Conservation (phyloP, 2,888 invertebrate genomes). For the Sepioteuthis lessoniana region DNA sequence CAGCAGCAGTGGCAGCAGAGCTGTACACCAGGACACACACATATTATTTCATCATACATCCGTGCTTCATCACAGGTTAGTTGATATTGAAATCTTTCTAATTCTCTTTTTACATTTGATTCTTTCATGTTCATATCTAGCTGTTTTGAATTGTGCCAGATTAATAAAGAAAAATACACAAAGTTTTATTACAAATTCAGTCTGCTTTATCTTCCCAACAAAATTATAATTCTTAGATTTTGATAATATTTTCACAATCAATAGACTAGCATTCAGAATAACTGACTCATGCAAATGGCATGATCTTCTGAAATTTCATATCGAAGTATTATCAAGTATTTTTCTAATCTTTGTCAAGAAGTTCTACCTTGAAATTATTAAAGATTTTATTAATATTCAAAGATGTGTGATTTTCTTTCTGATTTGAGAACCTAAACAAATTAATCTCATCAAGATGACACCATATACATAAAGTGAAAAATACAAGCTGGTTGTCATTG, state of each 20-base stretch:
- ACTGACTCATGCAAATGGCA: too few species aligned
- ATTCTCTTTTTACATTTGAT: not conserved
- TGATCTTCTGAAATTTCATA: not conserved
- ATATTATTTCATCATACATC: not conserved
- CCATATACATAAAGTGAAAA: not conserved
- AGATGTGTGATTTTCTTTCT: not conserved
- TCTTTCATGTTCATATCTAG: not conserved
- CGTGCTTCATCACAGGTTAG: not conserved
- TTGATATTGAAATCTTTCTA: not conserved
- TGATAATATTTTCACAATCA: too few species aligned
- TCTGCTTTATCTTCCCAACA: not conserved
- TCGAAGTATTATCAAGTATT: not conserved
- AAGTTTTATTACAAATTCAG: not conserved
- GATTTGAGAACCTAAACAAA: too few species aligned
- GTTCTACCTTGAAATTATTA: not conserved
- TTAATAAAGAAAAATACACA: not conserved
- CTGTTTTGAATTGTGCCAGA: not conserved
- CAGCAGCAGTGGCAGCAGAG: not conserved
- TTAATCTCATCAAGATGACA: conserved; percentile 8
- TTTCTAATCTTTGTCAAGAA: not conserved
- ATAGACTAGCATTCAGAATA: too few species aligned
- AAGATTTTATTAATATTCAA: not conserved
- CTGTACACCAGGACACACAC: not conserved
- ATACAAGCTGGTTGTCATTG: not conserved
- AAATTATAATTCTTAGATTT: not conserved